These are phyloP conservation scores for Calycopis cecrops DNA, from an alignment of 1,140 invertebrate species.

Conservation along the genomic window DNA sequence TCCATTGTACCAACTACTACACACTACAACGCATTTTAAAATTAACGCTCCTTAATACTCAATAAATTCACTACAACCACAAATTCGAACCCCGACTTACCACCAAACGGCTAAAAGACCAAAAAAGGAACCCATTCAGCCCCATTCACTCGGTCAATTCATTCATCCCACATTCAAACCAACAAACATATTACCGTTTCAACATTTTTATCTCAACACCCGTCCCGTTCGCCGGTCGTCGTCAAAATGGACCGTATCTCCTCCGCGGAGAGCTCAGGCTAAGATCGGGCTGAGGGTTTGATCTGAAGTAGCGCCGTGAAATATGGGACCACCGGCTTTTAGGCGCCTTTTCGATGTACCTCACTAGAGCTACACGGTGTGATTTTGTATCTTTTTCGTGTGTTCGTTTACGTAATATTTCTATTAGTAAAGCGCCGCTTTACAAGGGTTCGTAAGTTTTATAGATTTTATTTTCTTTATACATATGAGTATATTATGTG, in stretches of 20 bases:
- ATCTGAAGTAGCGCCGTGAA: constrained; percentile 34
- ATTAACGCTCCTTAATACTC: too few relatives aligned
- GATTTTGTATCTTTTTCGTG: not conserved
- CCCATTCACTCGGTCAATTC: constrained; percentile 2
- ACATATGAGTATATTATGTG: not conserved
- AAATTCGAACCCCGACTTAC: too few relatives aligned
- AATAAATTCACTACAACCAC: too few relatives aligned
- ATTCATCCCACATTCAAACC: constrained; percentile 1
- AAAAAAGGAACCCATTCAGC: not conserved
- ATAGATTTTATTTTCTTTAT: not conserved
- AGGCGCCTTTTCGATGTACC: constrained; percentile 28
- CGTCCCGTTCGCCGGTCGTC: not conserved
- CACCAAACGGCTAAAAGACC: too few relatives aligned
- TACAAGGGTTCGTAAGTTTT: too few relatives aligned
- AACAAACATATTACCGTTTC: constrained; percentile 5
- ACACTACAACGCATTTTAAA: too few relatives aligned
- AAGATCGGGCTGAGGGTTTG: constrained; percentile 28
- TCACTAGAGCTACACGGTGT: constrained; percentile 17
- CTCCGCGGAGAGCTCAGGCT: constrained; percentile 2
- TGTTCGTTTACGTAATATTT: too few relatives aligned
- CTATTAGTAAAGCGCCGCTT: too few relatives aligned
- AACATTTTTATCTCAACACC: constrained; percentile 7
- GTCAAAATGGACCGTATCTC: constrained; percentile 3
- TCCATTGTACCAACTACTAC: too few relatives aligned
- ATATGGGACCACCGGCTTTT: constrained; percentile 53